Evolutionary conservation across 2,797 vertebrate genomes (phyloP), one percentile per base, ranked within the genome.

Genomic region (Syngnathus acus): DNA sequence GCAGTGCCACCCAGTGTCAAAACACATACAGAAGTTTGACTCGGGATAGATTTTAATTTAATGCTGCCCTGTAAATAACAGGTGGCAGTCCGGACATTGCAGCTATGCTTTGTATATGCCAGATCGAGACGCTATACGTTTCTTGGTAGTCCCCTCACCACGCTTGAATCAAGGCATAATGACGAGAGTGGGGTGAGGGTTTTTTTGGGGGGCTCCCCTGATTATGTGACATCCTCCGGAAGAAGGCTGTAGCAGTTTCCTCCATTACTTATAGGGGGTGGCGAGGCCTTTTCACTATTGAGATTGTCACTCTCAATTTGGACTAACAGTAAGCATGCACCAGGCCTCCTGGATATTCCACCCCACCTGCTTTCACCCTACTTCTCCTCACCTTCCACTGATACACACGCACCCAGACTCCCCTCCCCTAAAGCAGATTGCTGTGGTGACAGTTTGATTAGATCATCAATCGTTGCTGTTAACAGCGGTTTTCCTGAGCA

Each of bases 401-500:
- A 40, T 55, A 45, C 74, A 40, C 61, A 53, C 72, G 3, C 65
- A 72, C 78, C 59, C 57, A 51, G 32, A 74, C 66, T 69, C 72
- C 74, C 70, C 69, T 73, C 76, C 42, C 40, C 23, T 16, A 42
- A 17, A 45, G 60, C 42, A 26, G 42, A 62, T 45, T 62, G 91
- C 90, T 86, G 92, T 90, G 93, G 94, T 95, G 95, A 97, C 95
- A 97, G 93, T 94, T 97, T 97, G 94, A 97, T 97, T 96, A 95
- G 94, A 94, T 95, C 95, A 96, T 97, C 95, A 97, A 97, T 97
- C 95, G 93, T 96, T 90, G 92, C 94, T 91, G 93, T 93, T 96
- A 98, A 95, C 95, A 95, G 93, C 90, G 92, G 92, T 95, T 94
- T 97, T 98, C 95, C 95, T 96, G 94, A 95, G 94, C 95, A 98